Evolutionary conservation across 2,113 vertebrate genomes (phyloP), one percentile per base, ranked within the genome.

Genomic region (Ptilorrhoa leucosticta): DNA sequence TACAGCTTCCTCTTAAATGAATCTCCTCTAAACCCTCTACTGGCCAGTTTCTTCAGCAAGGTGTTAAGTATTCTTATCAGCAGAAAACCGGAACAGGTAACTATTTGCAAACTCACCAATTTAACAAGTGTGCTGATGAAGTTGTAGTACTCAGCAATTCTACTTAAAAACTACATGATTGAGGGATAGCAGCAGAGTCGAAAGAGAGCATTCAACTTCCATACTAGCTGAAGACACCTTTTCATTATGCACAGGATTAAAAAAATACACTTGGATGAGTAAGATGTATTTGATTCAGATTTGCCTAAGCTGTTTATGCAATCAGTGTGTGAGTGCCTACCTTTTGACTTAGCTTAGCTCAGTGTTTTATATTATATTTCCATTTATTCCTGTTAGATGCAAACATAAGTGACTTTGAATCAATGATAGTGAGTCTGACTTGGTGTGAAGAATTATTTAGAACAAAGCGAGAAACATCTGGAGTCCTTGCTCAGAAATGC

Each of bases 31-130:
- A 99, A 99, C 97, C 99, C 99, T 15, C 98, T 99, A 53, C 98
- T 99, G 89, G 99, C 99, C 97, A 99, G 99, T 97, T 99, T 99
- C 97, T 99, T 99, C 98, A 99, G 99, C 97, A 99, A 99, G 98
- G 99, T 99, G 96, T 98, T 99, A 93, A 99, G 99, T 97, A 99
- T 99, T 97, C 99, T 99, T 88, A 99, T 99, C 96, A 99, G 99
- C 97, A 98, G 99, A 95, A 99, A 99, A 96, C 99, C 99, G 70
- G 99, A 99, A 97, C 99, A 99, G 99, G 99, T 99, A 96, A 96
- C 82, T 91, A 15, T 20, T 60, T 83, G 48, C 6, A 60, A 48
- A 24, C 26, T 83, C 18, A 40, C 8, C 33, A 26, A 0, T 66
- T 75, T 61, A 79, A 48, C 7, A 57, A 65, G 20, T 48, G 26